Evolutionary conservation across 30 jellyfish, hydroid and myxozoan genomes (phyloP).

Genomic region (Turritopsis dohrnii): DNA sequence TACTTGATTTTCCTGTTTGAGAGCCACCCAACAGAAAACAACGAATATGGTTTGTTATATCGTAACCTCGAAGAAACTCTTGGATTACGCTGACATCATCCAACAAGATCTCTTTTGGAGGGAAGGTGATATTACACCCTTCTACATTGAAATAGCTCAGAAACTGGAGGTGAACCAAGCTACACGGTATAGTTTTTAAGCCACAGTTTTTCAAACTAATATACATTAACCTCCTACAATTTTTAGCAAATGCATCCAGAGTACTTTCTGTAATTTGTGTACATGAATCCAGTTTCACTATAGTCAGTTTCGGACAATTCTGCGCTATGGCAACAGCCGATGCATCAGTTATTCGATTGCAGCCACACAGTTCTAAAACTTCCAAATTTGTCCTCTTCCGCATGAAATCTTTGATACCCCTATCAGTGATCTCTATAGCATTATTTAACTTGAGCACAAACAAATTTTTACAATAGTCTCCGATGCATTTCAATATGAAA

Average conservation of each 20-base stretch:
- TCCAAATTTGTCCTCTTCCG: conserved; percentile 44
- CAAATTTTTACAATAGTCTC: conserved; percentile 57
- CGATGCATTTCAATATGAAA: conserved; percentile 63
- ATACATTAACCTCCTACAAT: conserved; percentile 53
- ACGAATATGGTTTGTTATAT: conserved; percentile 50
- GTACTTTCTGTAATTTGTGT: conserved; percentile 57
- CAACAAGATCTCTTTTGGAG: conserved; percentile 39
- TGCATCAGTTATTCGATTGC: conserved; percentile 69
- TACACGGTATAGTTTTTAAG: conserved; percentile 59
- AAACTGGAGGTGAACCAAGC: conserved; percentile 41
- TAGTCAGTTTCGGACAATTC: conserved; percentile 61
- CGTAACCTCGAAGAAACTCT: conserved; percentile 51
- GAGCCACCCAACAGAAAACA: conserved; percentile 75
- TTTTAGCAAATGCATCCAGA: conserved; percentile 48
- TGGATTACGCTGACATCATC: conserved; percentile 55
- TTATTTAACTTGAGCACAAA: conserved; percentile 50
- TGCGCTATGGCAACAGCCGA: conserved; percentile 57
- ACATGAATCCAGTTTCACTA: conserved; percentile 70
- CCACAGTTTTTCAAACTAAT: conserved; percentile 75
- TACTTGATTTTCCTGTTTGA: conserved; percentile 85
- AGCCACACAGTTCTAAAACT: conserved; percentile 70
- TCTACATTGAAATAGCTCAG: conserved; percentile 49
- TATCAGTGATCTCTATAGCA: conserved; percentile 67
- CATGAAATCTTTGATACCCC: conserved; percentile 52
- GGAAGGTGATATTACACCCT: conserved; percentile 65